Base-by-base conservation (phyloP, 2,113 vertebrate species). In the Percina caprodes region DNA sequence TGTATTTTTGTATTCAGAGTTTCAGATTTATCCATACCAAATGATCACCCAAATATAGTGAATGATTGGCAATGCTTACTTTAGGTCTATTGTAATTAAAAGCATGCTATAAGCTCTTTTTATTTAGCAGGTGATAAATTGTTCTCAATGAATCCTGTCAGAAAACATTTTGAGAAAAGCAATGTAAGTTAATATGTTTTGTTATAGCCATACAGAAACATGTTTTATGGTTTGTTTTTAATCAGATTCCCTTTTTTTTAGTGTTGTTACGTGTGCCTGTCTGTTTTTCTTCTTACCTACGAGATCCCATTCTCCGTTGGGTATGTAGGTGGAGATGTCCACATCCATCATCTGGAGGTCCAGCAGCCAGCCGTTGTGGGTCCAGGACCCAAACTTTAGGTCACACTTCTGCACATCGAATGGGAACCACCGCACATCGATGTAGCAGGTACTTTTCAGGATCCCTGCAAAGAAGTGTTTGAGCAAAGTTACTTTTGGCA, bases 361-460 rank as follows among this genome's bases (percentile, higher is more conserved):
- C 87, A 98, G 93, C 68, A 97, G 84, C 97, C 97, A 97, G 69
- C 97, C 97, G 13, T 96, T 97, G 88, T 97, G 91, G 5, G 97
- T 97, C 97, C 97, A 98, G 21, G 96, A 98, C 63, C 97, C 97
- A 84, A 98, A 98, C 90, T 98, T 98, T 83, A 98, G 92, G 88
- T 98, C 92, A 68, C 97, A 98, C 86, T 96, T 98, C 91, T 98
- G 97, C 49, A 98, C 95, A 66, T 97, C 96, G 66, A 98, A 98
- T 12, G 97, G 97, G 91, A 97, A 98, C 97, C 97, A 98, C 74
- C 96, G 96, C 8, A 98, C 97, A 54, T 98, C 96, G 18, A 98
- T 97, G 79, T 97, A 97, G 83, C 97, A 97, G 0, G 97, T 97
- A 62, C 96, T 96, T 88, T 96, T 96, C 59, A 96, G 85, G 55